Base-by-base conservation (phyloP, 2,113 vertebrate species). In the Corynorhinus townsendii region DNA sequence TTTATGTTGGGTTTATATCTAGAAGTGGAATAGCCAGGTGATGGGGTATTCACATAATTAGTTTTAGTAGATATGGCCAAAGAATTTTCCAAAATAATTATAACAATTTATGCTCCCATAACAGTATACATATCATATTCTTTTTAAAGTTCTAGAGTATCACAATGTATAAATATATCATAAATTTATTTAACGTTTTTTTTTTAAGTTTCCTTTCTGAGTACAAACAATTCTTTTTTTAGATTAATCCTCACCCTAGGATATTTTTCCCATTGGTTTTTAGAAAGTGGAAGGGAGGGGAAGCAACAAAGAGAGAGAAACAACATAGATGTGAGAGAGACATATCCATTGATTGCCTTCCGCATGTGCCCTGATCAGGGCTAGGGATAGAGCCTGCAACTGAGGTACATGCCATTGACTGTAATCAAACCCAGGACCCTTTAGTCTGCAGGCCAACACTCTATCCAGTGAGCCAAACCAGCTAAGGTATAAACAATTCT, bases 41-140 rank as follows among this genome's bases (percentile, higher is more conserved):
- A 52, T 33, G 89, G 43, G 17, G 52, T 59, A 93, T 86, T 91
- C 54, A 75, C 40, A 38, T 47, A 49, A 75, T 86, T 92, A 94
- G 33, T 62, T 96, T 88, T 96, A 81, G 68, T 62, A 94, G 45
- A 91, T 69, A 54, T 6, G 90, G 47, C 35, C 83, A 91, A 72
- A 75, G 47, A 66, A 5, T 68, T 90, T 91, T 93, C 38, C n/a
- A 86, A 91, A 75, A 52, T 91, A 71, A 43, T 87, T 81, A 33
- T 8, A 49, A 24, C 7, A 76, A 64, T 52, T 75, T 80, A 76
- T 73, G 7, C 11, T 91, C 62, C 66, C 10, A 81, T 9, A 71
- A 16, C 12, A 90, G 17, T n/a, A 5, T 52, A 45, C 64, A 16
- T 33, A 38, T 24, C 12, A 47, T 66, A 66, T 72, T 47, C 26